Base-by-base conservation (phyloP, 2,113 vertebrate genomes). In the Mirza zaza region DNA sequence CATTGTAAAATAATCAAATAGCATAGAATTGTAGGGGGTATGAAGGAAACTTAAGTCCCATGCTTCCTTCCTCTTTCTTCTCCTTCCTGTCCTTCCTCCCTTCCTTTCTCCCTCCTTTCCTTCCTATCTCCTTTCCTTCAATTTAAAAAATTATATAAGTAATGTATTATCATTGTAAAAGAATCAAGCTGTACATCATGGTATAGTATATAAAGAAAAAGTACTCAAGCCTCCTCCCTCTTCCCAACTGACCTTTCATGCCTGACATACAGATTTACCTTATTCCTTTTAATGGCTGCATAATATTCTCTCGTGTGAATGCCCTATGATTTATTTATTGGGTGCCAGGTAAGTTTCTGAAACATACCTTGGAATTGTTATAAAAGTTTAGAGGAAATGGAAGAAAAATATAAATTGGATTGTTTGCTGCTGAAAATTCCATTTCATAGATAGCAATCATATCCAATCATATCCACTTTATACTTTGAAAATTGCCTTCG, bases 291-390 rank as follows among this genome's bases (percentile, higher is more conserved):
- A 97, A 87, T 90, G 79, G 68, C 39, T 96, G 94, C 34, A 88
- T 97, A 96, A 27, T 97, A 95, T 96, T 97, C 95, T 95, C 61
- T 76, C 59, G 29, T 55, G 29, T 80, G 59, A 82, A 48, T 91
- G 61, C 18, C 17, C 67, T 73, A 29, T 79, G 73, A 63, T 77
- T 94, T 97, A 88, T 77, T 97, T 96, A 91, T 75, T 79, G 34
- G 36, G 59, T n/a, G 36, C 4, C 34, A 98, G 97, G 98, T 98
- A 97, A 98, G 97, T 96, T 96, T 96, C 92, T 85, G 32, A 97
- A 94, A 94, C 84, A 77, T 59, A 61, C 57, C 11, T 97, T 97
- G 90, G 70, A 95, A 87, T 94, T 90, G 14, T 96, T 97, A 91
- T 70, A 91, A 95, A 95, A 96, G 77, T 97, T 97, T 89, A 86